Evolutionary conservation across 2,113 vertebrate genomes (phyloP).

Genomic region (Callorhinus ursinus): DNA sequence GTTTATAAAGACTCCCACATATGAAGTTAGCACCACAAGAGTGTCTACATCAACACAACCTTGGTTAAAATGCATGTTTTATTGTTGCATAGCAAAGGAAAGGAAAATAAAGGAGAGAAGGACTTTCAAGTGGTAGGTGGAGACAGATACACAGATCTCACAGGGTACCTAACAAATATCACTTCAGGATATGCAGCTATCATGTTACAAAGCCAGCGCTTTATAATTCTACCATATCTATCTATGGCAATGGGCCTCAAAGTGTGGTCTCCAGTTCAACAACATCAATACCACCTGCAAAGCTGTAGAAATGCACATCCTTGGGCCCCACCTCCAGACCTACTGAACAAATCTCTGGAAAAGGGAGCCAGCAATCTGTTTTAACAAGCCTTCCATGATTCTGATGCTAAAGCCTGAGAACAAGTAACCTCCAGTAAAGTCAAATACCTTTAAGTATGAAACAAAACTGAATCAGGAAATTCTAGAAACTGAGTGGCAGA

Average conservation of each 20-base stretch:
- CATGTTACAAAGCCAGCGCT: background rate
- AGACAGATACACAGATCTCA: background rate
- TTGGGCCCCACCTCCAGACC: background rate
- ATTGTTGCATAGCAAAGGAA: background rate
- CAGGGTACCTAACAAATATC: background rate
- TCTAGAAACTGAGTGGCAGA: background rate
- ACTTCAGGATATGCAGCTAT: background rate
- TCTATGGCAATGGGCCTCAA: background rate
- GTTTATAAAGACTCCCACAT: background rate
- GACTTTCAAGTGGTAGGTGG: background rate
- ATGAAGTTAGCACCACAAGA: background rate
- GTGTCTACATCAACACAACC: background rate
- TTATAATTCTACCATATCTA: no score
- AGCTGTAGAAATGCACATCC: background rate
- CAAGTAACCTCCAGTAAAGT: background rate
- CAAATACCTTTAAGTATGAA: background rate
- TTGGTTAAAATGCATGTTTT: background rate
- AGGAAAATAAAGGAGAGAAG: background rate
- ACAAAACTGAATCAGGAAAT: slow-evolving; percentile 22
- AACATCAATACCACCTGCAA: background rate
- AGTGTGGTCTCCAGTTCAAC: background rate
- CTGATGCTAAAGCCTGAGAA: background rate
- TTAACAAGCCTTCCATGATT: background rate
- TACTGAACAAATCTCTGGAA: background rate
- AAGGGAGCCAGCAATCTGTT: background rate